Percentiles rank a stretch among this genome's conserved stretches.
These are phyloP conservation scores for Centropyge bicolor DNA, from an alignment of 2,797 vertebrate genomes.

Conservation along the genomic window DNA sequence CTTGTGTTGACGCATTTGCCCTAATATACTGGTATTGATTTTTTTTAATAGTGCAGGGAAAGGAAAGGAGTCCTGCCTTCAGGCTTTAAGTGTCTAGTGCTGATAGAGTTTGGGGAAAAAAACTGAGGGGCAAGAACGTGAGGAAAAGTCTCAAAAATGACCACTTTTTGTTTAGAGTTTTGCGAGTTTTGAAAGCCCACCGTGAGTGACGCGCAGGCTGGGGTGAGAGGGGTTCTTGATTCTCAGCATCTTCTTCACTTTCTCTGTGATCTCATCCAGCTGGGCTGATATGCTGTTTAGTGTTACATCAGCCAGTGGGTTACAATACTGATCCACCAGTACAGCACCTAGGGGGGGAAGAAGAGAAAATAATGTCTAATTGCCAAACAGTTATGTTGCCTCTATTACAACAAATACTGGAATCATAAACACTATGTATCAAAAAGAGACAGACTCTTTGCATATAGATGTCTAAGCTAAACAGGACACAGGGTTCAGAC, in stretches of 20 bases:
- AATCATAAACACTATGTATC: background rate
- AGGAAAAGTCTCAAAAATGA: background rate
- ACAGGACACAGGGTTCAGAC: background rate
- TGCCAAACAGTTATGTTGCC: background rate
- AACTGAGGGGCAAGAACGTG: background rate
- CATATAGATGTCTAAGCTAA: background rate
- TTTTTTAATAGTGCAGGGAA: background rate
- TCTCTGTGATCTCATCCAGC: constrained; percentile 90
- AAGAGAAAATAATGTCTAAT: too few relatives aligned
- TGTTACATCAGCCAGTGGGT: constrained; percentile 93
- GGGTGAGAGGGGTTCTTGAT: constrained; percentile 92
- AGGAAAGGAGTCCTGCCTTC: background rate
- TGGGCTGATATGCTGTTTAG: constrained; percentile 89
- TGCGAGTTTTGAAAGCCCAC: constrained; percentile 72
- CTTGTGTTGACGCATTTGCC: background rate
- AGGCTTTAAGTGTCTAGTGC: background rate
- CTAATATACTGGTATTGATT: constrained; percentile 8
- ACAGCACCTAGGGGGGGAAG: constrained; percentile 87
- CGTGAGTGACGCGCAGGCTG: constrained; percentile 89
- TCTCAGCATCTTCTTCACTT: constrained; percentile 91
- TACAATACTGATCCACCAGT: constrained; percentile 97
- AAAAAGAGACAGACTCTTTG: background rate
- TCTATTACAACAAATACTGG: background rate
- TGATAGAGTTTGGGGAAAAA: background rate
- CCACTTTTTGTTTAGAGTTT: background rate